Conservation (phyloP, 2,888 invertebrate species). For the Idaea straminata region DNA sequence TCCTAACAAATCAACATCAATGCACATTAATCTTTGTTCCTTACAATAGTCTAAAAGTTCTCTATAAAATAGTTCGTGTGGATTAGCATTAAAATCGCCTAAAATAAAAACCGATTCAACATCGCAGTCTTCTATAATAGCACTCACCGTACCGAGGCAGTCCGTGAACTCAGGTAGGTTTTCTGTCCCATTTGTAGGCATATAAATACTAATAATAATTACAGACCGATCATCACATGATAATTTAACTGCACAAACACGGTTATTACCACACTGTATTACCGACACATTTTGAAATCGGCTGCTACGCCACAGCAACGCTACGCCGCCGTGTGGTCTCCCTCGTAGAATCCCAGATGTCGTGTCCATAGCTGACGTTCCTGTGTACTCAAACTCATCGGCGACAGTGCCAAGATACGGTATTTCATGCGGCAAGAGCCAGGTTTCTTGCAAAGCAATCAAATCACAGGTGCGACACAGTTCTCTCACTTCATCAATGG, state of each 20-base stretch:
- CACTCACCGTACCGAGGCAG: slow-evolving; percentile 10
- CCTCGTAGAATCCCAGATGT: neutral
- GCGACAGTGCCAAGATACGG: neutral
- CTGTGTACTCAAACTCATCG: slow-evolving; percentile 4
- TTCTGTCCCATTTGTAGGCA: slow-evolving; percentile 13
- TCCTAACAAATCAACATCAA: neutral
- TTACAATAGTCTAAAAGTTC: slow-evolving; percentile 6
- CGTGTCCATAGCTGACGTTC: slow-evolving; percentile 6
- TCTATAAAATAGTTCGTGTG: slow-evolving; percentile 5
- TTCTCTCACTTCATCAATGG: slow-evolving; percentile 2
- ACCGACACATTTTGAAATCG: slow-evolving; percentile 13
- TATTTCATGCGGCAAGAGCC: neutral
- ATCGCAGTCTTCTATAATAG: slow-evolving; percentile 11
- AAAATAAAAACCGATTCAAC: slow-evolving; percentile 4
- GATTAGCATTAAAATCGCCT: slow-evolving; percentile 12
- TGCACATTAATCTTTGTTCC: slow-evolving; percentile 6
- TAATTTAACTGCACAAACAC: slow-evolving; percentile 16
- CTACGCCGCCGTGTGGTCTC: slow-evolving; percentile 7
- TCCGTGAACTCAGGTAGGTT: slow-evolving; percentile 10
- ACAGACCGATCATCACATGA: slow-evolving; percentile 3
- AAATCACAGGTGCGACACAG: neutral
- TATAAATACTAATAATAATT: slow-evolving; percentile 18
- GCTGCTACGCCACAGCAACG: slow-evolving; percentile 17
- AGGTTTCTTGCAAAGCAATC: no score
- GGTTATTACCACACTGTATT: slow-evolving; percentile 15